Base-by-base conservation (phyloP, 2,888 invertebrate genomes). In the Folsomia candida region DNA sequence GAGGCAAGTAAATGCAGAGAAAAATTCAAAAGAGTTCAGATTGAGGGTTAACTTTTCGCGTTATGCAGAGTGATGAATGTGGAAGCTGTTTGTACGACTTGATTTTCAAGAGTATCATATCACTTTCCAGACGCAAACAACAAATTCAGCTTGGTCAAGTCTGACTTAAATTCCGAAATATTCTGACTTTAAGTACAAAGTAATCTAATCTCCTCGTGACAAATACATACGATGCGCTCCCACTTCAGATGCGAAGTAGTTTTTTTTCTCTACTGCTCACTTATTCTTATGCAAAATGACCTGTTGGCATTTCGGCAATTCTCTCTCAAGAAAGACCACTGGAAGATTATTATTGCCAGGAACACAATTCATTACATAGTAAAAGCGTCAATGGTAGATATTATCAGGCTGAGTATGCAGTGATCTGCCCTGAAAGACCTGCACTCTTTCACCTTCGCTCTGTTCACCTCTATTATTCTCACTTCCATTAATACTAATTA, bases 221-320 rank as follows among this genome's bases (percentile, higher is more conserved):
- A 47, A 64, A 28, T 59, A n/a, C n/a, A n/a, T n/a, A 11, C 28
- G 22, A 62, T 14, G 37, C 29, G 26, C 62, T 20, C 29, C 29
- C 20, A 26, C 20, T 64, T 47, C 47, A 47, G 37, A n/a, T 64
- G 14, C 26, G 18, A 57, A n/a, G n/a, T 62, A 28, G 62, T 63
- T 69, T 69, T 70, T 70, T 18, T 47, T 47, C 9, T 9, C 47
- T 20, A 66, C 61, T 60, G 65, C 66, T 66, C 65, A 70, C 66
- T 70, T 70, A 65, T 64, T n/a, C n/a, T n/a, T 66, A 70, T 70
- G 65, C 66, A 70, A 65, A 60, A 66, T 61, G 66, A 29, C 61
- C 37, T 14, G 63, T 64, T 51, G 63, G 63, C 63, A 64, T 47
- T 3, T 64, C 63, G 63, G 63, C 63, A 64, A 64, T 3, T 64